Evolutionary conservation across 2,113 vertebrate genomes (phyloP).

Genomic region (sheep (Ovis aries)): ARS-UI_Ramb_v3.0 NC_056058.1:36060501-36061000

Average conservation of each 20-base stretch:
- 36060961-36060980: constrained; percentile 77
- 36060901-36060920: constrained; percentile 85
- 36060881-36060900: constrained; percentile 69
- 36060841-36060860: constrained; percentile 79
- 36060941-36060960: constrained; percentile 63
- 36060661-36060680: constrained; percentile 84
- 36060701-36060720: constrained; percentile 67
- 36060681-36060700: constrained; percentile 87
- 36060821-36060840: constrained; percentile 80
- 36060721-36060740: background rate
- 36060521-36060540: background rate
- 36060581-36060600: constrained; percentile 76
- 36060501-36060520: background rate
- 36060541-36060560: constrained; percentile 76
- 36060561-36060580: constrained; percentile 84
- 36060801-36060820: background rate
- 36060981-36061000: constrained; percentile 87
- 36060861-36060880: constrained; percentile 72
- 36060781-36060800: background rate
- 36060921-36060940: constrained; percentile 86
- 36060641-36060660: constrained; percentile 78
- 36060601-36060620: constrained; percentile 48
- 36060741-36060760: background rate
- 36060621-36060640: constrained; percentile 74
- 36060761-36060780: background rate